Base-by-base conservation (phyloP, 2,888 invertebrate species). In the Pomacea canaliculata region DNA sequence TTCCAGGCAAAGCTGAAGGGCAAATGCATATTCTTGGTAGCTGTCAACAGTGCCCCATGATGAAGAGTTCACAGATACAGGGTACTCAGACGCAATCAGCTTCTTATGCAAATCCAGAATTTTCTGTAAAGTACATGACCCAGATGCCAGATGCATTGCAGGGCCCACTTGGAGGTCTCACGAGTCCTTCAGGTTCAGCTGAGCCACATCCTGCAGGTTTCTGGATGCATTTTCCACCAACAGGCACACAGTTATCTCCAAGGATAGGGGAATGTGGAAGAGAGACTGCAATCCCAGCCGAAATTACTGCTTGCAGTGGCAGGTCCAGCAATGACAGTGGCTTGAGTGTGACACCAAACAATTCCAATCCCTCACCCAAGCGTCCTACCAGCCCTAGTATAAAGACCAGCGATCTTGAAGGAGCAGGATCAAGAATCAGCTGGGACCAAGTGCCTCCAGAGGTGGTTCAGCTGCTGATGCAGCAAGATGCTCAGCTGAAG, bases 401-500 rank as follows among this genome's bases (percentile, higher is more conserved):
- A 70, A 37, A 37, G 56, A 67, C 37, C 37, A n/a, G 19, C 8
- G 49, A 62, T 18, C 37, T 23, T 13, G 48, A 18, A 16, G 59
- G 23, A 9, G 13, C 59, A 27, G 46, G 71, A 51, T 62, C 69
- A 13, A 67, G 48, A 7, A 79, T 87, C 65, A 85, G 84, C 74
- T 86, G 85, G 85, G 83, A 86, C 19, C 84, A 83, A 66, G 84
- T 87, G 62, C 87, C 88, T 13, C 84, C 85, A 23, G 89, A 89
- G 70, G 85, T 90, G 18, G 86, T 87, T 62, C 84, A 87, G 76
- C 78, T 88, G 9, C 80, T 90, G 13, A 71, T 85, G 67, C 84
- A 85, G 70, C 90, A 90, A 77, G 88, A 87, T 75, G 80, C 84
- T 62, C 89, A 90, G 79, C 82, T 90, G 60, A 85, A 87, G 74